Conservation (phyloP, 2,888 invertebrate genomes). For the Thelaira solivaga region DNA sequence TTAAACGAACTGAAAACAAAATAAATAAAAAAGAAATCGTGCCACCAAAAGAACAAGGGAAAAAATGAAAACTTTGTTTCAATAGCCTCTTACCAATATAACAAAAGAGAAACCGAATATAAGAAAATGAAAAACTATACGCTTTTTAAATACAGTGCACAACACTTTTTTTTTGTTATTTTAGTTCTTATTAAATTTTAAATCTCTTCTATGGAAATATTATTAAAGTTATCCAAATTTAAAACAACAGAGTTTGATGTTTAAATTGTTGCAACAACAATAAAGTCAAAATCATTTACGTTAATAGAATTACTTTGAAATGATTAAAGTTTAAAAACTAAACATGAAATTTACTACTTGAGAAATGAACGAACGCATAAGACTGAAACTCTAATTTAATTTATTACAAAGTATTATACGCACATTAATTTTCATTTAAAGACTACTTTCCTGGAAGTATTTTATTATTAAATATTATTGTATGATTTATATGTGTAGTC, state of each 20-base stretch:
- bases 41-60: not conserved
- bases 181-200: not conserved
- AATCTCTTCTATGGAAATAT: not conserved
- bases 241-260: no score
- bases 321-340: no score
- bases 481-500: not conserved
- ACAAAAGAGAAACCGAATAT: not conserved
- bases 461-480: no score
- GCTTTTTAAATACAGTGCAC: conserved; percentile 23
- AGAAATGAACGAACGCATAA: no score
- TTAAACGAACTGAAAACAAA: conserved; percentile 35
- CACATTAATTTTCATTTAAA: conserved; percentile 3
- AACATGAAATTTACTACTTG: no score
- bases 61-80: conserved; percentile 22
- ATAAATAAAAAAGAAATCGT: not conserved
- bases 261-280: no score
- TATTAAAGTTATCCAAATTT: no score
- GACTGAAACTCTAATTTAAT: no score
- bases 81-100: conserved; percentile 37
- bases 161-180: conserved; percentile 31
- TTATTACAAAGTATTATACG: not conserved
- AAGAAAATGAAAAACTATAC: conserved; percentile 13
- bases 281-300: no score
- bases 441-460: no score
- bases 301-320: no score